Percentiles rank a stretch among this genome's conserved stretches.
Evolutionary conservation across 2,888 invertebrate species (phyloP).

Genomic region (Invenusta paracnida): DNA sequence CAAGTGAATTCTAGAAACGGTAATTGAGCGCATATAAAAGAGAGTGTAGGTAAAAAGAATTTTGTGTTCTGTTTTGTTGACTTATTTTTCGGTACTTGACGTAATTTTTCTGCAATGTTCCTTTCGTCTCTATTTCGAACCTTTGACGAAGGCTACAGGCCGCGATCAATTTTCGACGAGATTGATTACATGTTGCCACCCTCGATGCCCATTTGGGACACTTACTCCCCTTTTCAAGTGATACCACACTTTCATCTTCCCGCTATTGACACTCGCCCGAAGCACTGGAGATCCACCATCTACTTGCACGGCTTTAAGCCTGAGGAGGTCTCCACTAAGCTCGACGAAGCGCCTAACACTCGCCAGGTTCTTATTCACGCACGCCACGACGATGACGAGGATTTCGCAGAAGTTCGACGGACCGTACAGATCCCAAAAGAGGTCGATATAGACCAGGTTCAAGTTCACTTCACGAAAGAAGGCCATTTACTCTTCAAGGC

Average conservation of each 20-base stretch:
- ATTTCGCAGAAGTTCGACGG: conserved; percentile 13
- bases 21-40: too few relatives aligned
- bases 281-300: not conserved
- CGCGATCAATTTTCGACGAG: not conserved
- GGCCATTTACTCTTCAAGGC: not conserved
- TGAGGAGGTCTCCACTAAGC: not conserved
- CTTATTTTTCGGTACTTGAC: not conserved
- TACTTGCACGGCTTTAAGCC: not conserved
- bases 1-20: too few relatives aligned
- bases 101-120: not conserved
- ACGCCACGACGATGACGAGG: not conserved
- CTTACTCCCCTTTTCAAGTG: not conserved
- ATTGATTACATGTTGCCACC: not conserved
- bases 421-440: conserved; percentile 4
- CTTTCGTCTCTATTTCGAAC: not conserved
- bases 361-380: not conserved
- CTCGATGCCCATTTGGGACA: too few relatives aligned
- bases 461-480: not conserved
- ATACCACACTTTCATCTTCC: not conserved
- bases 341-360: not conserved
- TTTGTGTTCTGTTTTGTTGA: too few relatives aligned
- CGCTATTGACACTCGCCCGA: not conserved
- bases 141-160: not conserved
- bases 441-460: not conserved
- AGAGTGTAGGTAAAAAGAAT: too few relatives aligned